phyloP scores from a whole-genome alignment of 2,797 vertebrate genomes.

The Sebastes diaconus region DNA sequence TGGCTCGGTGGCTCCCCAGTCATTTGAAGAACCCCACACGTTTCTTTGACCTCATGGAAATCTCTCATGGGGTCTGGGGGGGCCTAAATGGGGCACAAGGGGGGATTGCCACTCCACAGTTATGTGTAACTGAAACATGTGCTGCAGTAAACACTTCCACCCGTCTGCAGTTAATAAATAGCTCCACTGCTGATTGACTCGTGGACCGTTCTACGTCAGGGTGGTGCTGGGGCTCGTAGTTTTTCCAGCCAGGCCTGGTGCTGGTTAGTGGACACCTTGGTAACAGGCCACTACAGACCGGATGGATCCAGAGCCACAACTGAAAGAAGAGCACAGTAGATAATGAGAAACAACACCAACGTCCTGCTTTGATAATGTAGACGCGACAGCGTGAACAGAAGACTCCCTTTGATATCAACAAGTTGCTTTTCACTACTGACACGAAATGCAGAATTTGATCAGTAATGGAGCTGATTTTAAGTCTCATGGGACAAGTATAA shows the following conservation, averaged over 20 bases:
- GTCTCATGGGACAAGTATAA: neutral
- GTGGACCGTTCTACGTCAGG: constrained; percentile 59
- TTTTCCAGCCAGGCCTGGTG: constrained; percentile 64
- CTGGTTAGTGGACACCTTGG: constrained; percentile 58
- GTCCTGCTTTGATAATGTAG: constrained; percentile 6
- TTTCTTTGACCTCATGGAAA: constrained; percentile 84
- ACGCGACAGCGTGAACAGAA: neutral
- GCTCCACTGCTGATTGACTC: constrained; percentile 73
- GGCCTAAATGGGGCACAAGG: constrained; percentile 4
- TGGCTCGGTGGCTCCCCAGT: constrained; percentile 51
- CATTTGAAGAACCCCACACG: constrained; percentile 59
- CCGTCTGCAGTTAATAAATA: constrained; percentile 78
- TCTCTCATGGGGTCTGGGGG: constrained; percentile 45
- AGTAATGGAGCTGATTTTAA: neutral
- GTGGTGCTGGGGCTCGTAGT: constrained; percentile 21
- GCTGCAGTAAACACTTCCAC: constrained; percentile 70
- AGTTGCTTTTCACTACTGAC: neutral
- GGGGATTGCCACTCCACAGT: constrained; percentile 28
- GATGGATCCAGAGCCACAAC: constrained; percentile 50
- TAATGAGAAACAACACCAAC: constrained; percentile 41
- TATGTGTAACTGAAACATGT: constrained; percentile 64
- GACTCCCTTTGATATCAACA: constrained; percentile 7
- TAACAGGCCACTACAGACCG: constrained; percentile 32
- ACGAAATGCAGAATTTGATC: neutral
- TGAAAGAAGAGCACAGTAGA: constrained; percentile 2